Conservation (phyloP, 2,888 invertebrate species). For the Baronia brevicornis region DNA sequence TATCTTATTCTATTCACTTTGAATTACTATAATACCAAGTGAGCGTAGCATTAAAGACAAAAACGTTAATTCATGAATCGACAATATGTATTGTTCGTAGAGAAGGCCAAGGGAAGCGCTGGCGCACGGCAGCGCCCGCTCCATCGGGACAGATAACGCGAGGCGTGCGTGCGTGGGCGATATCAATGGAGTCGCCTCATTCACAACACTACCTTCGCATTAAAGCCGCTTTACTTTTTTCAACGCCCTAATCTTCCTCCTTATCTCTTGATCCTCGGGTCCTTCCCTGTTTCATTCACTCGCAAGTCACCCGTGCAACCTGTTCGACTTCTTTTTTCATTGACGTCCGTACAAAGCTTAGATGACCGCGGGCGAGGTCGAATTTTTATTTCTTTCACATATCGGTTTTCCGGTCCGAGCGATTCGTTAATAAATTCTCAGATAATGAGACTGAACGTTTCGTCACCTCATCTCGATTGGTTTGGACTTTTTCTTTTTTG, state of each 20-base stretch:
- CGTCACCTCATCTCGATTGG: constrained; percentile 75
- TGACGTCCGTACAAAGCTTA: constrained; percentile 70
- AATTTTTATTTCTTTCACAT: constrained; percentile 75
- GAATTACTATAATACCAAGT: constrained; percentile 45
- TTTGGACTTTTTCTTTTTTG: constrained; percentile 62
- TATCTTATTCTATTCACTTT: constrained; percentile 34
- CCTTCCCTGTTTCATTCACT: constrained; percentile 71
- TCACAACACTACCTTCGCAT: constrained; percentile 71
- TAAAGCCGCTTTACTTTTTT: constrained; percentile 70
- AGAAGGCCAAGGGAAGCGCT: constrained; percentile 22
- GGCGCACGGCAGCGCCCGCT: constrained; percentile 31
- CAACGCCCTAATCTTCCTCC: constrained; percentile 66
- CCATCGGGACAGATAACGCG: constrained; percentile 35
- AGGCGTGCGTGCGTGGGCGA: constrained; percentile 56
- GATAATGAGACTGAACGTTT: constrained; percentile 76
- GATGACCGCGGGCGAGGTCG: constrained; percentile 74
- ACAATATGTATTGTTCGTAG: constrained; percentile 46
- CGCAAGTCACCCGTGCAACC: constrained; percentile 64
- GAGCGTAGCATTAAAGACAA: constrained; percentile 40
- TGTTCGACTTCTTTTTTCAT: constrained; percentile 73
- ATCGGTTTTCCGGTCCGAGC: constrained; percentile 73
- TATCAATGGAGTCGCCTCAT: constrained; percentile 72
- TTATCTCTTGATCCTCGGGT: constrained; percentile 70
- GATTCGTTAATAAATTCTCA: constrained; percentile 76
- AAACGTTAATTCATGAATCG: constrained; percentile 34